Evolutionary conservation across 30 jellyfish, hydroid and myxozoan species (phyloP).

Genomic region (Mastigias papua): DNA sequence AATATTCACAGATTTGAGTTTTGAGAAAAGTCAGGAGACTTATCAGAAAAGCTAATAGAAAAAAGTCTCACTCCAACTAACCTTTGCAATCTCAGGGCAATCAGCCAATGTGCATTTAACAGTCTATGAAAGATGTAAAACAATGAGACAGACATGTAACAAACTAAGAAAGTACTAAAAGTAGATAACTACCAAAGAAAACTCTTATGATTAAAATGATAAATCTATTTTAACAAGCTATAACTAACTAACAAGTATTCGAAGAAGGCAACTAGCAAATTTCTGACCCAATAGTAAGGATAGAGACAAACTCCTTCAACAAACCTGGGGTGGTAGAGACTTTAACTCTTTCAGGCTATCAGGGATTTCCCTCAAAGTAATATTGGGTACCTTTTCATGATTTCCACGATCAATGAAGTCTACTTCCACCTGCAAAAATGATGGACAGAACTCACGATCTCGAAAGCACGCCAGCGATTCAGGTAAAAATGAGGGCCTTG

Average conservation of each 20-base stretch:
- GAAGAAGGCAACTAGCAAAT: too few species aligned
- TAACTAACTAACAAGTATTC: too few species aligned
- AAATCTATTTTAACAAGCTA: too few species aligned
- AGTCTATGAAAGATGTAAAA: slow-evolving; percentile 4
- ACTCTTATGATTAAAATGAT: too few species aligned
- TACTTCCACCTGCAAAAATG: slow-evolving; percentile 72
- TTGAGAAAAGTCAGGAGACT: too few species aligned
- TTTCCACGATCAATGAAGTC: slow-evolving; percentile 89
- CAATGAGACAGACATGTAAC: not conserved
- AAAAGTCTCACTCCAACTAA: not conserved
- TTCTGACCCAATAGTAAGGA: not conserved
- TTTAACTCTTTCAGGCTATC: slow-evolving; percentile 64
- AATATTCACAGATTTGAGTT: too few species aligned
- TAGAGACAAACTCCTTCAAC: not conserved
- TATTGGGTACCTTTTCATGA: slow-evolving; percentile 50
- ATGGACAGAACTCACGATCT: not conserved
- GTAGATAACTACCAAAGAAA: not conserved
- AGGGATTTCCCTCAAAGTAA: slow-evolving; percentile 69
- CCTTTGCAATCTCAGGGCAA: slow-evolving; percentile 58
- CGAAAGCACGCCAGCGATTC: too few species aligned
- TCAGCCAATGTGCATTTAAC: slow-evolving; percentile 59
- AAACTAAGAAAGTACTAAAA: not conserved
- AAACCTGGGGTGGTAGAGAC: slow-evolving; percentile 87
- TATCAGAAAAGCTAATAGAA: too few species aligned
- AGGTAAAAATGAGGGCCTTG: too few species aligned